Evolutionary conservation across 2,113 vertebrate species (phyloP).

Genomic region (Elaphurus davidianus): DNA sequence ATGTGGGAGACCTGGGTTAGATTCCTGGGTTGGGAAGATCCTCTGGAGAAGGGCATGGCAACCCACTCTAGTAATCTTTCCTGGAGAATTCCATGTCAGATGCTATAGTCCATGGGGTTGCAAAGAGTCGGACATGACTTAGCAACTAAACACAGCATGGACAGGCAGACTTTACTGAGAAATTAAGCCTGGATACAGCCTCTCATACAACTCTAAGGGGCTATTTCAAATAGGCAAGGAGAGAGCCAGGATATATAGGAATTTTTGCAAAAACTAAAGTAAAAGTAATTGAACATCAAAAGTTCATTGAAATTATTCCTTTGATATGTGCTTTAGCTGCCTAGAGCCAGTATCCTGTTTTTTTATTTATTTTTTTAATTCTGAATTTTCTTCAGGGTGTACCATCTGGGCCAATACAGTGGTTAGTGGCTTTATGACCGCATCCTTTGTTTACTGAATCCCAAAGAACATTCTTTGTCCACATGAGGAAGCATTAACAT

Average conservation of each 20-base stretch:
- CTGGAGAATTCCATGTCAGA: neutral
- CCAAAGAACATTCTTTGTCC: neutral
- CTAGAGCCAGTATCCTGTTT: neutral
- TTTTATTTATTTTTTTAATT: neutral
- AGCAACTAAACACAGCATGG: neutral
- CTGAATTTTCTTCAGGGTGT: neutral
- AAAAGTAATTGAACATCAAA: neutral
- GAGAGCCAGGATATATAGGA: neutral
- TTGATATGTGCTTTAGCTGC: neutral
- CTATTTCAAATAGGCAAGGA: neutral
- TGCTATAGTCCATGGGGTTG: neutral
- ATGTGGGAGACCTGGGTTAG: neutral
- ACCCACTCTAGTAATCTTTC: neutral
- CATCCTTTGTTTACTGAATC: neutral
- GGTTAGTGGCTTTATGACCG: neutral
- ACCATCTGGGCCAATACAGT: neutral
- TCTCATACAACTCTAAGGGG: neutral
- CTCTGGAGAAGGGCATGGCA: neutral
- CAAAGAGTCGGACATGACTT: neutral
- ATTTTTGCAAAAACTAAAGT: neutral
- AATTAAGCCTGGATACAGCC: neutral
- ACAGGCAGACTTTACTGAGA: neutral
- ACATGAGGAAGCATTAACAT: neutral
- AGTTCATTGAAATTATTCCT: neutral
- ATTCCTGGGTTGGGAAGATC: neutral